phyloP scores from a whole-genome alignment of 2,888 invertebrate species.

The Tipula confusa region DNA sequence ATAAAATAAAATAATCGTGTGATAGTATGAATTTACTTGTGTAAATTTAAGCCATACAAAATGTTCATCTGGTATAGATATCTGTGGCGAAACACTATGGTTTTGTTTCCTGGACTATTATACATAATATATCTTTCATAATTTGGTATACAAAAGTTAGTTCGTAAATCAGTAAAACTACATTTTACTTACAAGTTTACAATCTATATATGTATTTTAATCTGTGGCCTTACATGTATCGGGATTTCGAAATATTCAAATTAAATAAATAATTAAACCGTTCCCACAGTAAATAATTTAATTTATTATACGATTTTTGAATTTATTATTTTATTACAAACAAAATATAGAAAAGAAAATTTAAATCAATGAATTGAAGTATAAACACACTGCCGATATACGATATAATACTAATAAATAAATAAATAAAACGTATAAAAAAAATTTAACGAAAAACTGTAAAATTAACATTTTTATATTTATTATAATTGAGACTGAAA shows the following conservation, averaged over 20 bases:
- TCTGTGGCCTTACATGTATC: too few relatives aligned
- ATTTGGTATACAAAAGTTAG: too few relatives aligned
- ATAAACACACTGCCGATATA: conserved; percentile 27
- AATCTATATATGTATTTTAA: too few relatives aligned
- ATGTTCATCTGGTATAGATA: too few relatives aligned
- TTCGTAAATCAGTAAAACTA: too few relatives aligned
- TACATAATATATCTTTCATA: too few relatives aligned
- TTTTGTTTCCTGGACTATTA: too few relatives aligned
- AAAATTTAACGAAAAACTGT: neutral
- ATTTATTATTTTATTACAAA: neutral
- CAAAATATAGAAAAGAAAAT: neutral
- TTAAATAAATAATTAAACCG: neutral
- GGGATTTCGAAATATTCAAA: neutral
- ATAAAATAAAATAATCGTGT: too few relatives aligned
- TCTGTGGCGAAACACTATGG: too few relatives aligned
- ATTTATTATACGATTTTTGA: neutral
- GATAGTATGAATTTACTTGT: too few relatives aligned
- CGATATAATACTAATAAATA: neutral
- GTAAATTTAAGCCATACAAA: too few relatives aligned
- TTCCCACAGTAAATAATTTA: neutral
- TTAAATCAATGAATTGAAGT: neutral
- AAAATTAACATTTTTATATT: neutral
- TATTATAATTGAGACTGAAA: conserved; percentile 20
- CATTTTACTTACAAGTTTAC: too few relatives aligned
- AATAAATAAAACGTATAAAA: neutral